Evolutionary conservation across 2,113 vertebrate genomes (phyloP), one percentile per base, ranked within the genome.

Genomic region (Coptodon rendalli): DNA sequence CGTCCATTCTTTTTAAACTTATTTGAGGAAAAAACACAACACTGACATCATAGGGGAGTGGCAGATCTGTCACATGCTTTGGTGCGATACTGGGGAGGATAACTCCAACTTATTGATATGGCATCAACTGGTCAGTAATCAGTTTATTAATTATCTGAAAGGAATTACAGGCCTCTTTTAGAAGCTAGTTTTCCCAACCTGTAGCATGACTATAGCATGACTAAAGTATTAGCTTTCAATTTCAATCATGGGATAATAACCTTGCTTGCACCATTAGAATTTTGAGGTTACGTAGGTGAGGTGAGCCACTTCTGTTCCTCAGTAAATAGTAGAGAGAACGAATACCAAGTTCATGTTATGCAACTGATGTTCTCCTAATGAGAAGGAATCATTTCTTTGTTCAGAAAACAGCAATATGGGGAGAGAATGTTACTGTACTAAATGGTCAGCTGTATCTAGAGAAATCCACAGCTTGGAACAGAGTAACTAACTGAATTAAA

Each of bases 401-500:
- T 79, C 31, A 81, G 48, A 87, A 83, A 68, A 5, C 24, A 45
- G 57, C 27, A n/a, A 82, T 52, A 80, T 34, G 36, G 22, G 24
- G 80, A 13, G 83, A 73, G 50, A 87, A 27, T 17, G 34, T 34
- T 68, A 59, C 89, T 82, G 16, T 63, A 80, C 71, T 78, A 73
- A 48, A 79, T 48, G 59, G 68, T 90, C 80, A 66, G 81, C 61
- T 36, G 71, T 40, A 86, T 61, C 83, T 53, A 52, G 85, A 79
- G 81, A 86, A 89, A 84, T 38, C 79, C 90, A 57, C 80, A 76
- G 85, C 87, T 54, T 59, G 78, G 54, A 87, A 83, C 82, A 52
- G 17, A 89, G 66, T 36, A 87, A 90, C 93, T 66, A 56, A 17
- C 9, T 76, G 80, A 83, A 92, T 85, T 89, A 88, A 91, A 93